Conservation (phyloP, 2,888 invertebrate genomes). For the Torymus tubicola region DNA sequence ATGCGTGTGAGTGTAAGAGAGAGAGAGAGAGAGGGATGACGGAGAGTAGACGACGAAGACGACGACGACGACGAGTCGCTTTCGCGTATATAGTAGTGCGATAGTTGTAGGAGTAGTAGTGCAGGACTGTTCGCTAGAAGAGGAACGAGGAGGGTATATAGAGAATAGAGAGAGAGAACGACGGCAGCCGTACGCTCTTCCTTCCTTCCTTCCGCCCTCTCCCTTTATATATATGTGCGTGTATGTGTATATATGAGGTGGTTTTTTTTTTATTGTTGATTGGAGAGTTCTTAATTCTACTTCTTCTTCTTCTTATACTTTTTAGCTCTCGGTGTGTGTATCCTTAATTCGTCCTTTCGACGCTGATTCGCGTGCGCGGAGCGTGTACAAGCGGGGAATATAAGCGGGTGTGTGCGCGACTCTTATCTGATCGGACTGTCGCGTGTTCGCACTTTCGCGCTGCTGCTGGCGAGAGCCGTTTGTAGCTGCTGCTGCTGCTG, state of each 20-base stretch:
- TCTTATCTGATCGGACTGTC: slow-evolving; percentile 58
- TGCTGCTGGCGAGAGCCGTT: slow-evolving; percentile 18
- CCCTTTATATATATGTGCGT: neutral
- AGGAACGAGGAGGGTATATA: slow-evolving; percentile 9
- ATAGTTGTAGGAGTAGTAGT: too few species aligned
- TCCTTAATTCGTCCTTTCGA: slow-evolving; percentile 21
- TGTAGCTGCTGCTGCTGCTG: slow-evolving; percentile 3
- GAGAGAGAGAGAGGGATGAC: neutral
- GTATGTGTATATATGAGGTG: neutral
- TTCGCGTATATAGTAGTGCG: too few species aligned
- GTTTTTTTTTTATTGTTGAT: too few species aligned
- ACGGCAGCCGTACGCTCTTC: slow-evolving; percentile 11
- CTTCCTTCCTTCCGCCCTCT: slow-evolving; percentile 48
- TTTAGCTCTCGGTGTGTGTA: neutral
- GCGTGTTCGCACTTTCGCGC: slow-evolving; percentile 56
- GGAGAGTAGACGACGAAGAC: neutral
- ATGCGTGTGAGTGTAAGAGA: too few species aligned
- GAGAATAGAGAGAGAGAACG: slow-evolving; percentile 7
- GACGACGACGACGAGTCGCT: too few species aligned
- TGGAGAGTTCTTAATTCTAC: too few species aligned
- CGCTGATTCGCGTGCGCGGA: neutral
- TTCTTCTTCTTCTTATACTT: neutral
- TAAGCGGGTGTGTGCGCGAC: neutral
- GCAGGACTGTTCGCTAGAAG: slow-evolving; percentile 1
- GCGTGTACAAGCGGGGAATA: slow-evolving; percentile 8